Evolutionary conservation across 2,797 vertebrate genomes (phyloP).

Genomic region (Anguilla anguilla): DNA sequence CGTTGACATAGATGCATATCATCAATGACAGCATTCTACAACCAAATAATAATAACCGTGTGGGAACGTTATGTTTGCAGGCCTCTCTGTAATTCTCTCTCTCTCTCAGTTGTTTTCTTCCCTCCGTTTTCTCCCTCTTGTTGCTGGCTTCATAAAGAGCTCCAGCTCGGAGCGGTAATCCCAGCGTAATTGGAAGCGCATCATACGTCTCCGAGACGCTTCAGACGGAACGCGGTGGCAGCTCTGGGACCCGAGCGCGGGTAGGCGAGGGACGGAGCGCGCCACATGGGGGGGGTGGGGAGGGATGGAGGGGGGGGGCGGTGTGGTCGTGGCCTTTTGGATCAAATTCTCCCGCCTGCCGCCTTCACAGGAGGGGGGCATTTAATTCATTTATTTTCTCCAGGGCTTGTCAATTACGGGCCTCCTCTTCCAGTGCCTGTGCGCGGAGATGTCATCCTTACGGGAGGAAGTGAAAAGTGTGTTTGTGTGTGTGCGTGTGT

Average conservation of each 20-base stretch:
- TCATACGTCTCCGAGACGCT: not conserved
- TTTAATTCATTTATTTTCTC: not conserved
- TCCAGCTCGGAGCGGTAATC: not conserved
- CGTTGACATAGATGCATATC: too few species aligned
- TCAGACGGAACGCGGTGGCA: not conserved
- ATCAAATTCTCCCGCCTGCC: not conserved
- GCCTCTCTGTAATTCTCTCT: not conserved
- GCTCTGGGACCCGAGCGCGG: not conserved
- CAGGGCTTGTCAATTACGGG: not conserved
- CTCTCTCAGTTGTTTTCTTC: too few species aligned
- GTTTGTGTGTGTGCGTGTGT: not conserved
- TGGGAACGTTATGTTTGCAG: too few species aligned
- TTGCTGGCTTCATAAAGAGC: not conserved
- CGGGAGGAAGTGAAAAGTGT: not conserved
- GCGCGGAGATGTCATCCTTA: constrained; percentile 7
- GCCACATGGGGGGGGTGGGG: not conserved
- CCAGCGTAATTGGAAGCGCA: not conserved
- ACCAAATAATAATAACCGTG: too few species aligned
- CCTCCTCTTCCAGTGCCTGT: not conserved
- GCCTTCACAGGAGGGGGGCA: not conserved
- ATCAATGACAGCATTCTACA: too few species aligned
- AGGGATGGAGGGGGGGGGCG: not conserved
- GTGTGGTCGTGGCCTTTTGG: not conserved
- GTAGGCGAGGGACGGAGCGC: too few species aligned
- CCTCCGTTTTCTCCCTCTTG: not conserved